Evolutionary conservation across 2,888 invertebrate species (phyloP), one percentile per base, ranked within the genome.

Genomic region (Alitta virens): DNA sequence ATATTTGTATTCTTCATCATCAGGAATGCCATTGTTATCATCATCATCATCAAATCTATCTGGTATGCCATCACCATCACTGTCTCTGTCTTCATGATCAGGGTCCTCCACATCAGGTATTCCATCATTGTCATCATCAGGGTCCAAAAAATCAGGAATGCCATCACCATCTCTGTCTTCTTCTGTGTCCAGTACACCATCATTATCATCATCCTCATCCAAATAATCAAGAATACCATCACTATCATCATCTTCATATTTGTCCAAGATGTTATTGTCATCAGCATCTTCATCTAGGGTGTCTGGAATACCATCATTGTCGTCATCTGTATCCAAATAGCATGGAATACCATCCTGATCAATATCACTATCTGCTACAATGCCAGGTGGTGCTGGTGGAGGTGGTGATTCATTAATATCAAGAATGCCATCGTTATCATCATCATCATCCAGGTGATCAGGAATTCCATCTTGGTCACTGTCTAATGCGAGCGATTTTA

Each of bases 161-260:
- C 63, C 66, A 26, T 75, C 75, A 18, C 57, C 62, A 59, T 67
- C 71, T 55, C 23, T 57, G 55, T 68, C 69, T 42, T 68, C 65
- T 7, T 60, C 18, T 33, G 69, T 25, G 57, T 77, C 75, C 18
- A 75, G 74, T 40, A 76, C 68, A 27, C 69, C 59, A 51, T 74
- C 74, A n/a, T 63, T 56, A 50, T 77, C 75, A 14, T 72, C 26
- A 46, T 70, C 59, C 64, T 71, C 67, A 60, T 73, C 71, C 23
- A 68, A 68, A 54, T 67, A 60, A 56, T 70, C 70, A 24, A 69
- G 69, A 27, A 71, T 70, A 25, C 79, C 78, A 67, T 81, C 80
- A 14, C 75, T 76, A 67, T 77, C 75, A 42, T 64, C 64, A 54
- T 69, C 69, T 50, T 59, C 58, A 27, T 68, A 65, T 43, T 62